Base-by-base conservation (phyloP, 2,113 vertebrate species). In the Austrofundulus limnaeus region DNA sequence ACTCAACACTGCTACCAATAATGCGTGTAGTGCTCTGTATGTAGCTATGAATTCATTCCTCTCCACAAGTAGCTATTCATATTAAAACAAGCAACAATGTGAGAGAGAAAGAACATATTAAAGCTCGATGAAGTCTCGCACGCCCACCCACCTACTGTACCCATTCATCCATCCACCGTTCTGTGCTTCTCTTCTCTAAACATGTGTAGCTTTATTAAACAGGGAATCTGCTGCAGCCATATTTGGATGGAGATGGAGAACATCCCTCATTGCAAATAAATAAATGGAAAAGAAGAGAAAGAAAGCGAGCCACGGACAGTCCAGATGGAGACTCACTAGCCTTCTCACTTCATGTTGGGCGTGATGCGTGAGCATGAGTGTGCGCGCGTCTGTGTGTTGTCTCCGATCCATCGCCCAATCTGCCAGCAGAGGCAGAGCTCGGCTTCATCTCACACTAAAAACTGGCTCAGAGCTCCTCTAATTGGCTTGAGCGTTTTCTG, bases 1-100 rank as follows among this genome's bases (percentile, higher is more conserved):
- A 88, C 79, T 90, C 85, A 81, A 56, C 42, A 28, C 78, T 28
- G 67, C 66, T 78, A 75, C 80, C 87, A 89, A 87, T 89, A 90
- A 88, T 23, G 60, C 72, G 1, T 38, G 56, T 2, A 19, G 58
- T 43, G 66, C 70, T 75, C 57, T 15, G 54, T 19, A 38, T 45
- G 67, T 72, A 23, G 66, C 58, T 34, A 59, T 72, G 66, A 75
- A 80, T 81, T 80, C 72, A 79, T 84, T 77, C 73, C 69, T 55
- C 28, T 81, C 57, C 71, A 68, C 77, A 83, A 80, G 85, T 78
- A 80, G 67, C 74, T 77, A 78, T 81, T 90, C 77, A 87, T 87
- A 90, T 88, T 89, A 89, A 90, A 90, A 87, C 84, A 85, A 86
- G 81, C 83, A 77, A 57, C 65, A 71, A 82, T 88, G 77, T 80